Percentiles rank a stretch among this genome's conserved stretches.
phyloP scores from a whole-genome alignment of 2,797 vertebrate species.

The Acestrorhynchus altus region DNA sequence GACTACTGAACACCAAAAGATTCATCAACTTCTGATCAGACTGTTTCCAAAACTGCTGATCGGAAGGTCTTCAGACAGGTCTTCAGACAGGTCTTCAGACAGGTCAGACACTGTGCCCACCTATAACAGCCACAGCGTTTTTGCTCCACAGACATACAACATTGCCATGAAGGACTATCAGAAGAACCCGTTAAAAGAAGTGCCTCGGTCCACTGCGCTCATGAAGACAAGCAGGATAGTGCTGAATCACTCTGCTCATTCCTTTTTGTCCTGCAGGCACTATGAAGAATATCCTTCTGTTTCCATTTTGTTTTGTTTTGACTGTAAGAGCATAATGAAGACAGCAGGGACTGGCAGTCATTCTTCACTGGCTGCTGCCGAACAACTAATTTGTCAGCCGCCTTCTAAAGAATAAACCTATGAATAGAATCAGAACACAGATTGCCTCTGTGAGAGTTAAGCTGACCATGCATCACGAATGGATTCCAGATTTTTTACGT shows the following conservation, averaged over 20 bases:
- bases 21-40: not conserved
- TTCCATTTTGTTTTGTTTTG: not conserved
- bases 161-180: not conserved
- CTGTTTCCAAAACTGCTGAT: not conserved
- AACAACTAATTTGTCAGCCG: not conserved
- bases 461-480: not conserved
- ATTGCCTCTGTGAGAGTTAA: no score
- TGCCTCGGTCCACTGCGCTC: not conserved
- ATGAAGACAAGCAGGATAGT: not conserved
- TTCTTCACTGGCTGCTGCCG: not conserved
- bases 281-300: not conserved
- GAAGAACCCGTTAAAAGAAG: not conserved
- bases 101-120: not conserved
- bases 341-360: not conserved
- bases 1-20: constrained; percentile 31
- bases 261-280: not conserved
- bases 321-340: not conserved
- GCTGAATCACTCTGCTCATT: not conserved
- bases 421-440: no score
- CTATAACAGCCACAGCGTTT: not conserved
- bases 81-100: not conserved
- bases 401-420: not conserved
- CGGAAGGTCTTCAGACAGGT: not conserved
- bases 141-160: not conserved
- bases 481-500: not conserved